phyloP scores from a whole-genome alignment of 2,113 vertebrate species.

The Neodon shergylaensis region DNA sequence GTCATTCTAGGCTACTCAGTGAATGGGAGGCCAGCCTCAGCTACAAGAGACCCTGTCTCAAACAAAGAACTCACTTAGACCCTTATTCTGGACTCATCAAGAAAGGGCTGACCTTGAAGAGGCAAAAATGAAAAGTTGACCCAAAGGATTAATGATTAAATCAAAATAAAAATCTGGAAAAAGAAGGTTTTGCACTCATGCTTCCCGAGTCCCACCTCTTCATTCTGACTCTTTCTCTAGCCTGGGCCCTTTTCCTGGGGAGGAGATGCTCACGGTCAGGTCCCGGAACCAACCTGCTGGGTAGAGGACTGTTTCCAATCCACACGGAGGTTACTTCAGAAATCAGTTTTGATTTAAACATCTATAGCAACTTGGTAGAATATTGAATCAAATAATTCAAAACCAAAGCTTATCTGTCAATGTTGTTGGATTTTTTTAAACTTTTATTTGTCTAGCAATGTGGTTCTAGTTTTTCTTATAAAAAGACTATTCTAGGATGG shows the following conservation, averaged over 20 bases:
- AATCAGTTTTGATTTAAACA: not conserved
- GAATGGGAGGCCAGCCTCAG: not conserved
- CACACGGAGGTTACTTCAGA: not conserved
- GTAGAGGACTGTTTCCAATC: not conserved
- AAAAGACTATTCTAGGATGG: not conserved
- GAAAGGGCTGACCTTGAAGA: not conserved
- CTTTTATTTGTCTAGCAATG: not conserved
- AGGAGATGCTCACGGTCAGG: not conserved
- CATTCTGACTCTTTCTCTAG: not conserved
- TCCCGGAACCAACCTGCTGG: no score
- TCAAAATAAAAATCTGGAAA: not conserved
- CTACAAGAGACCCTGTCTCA: not conserved
- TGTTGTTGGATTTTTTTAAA: not conserved
- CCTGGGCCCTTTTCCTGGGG: not conserved
- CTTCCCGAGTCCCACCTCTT: not conserved
- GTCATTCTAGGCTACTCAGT: not conserved
- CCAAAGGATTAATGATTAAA: not conserved
- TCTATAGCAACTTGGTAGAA: not conserved
- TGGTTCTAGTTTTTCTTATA: not conserved
- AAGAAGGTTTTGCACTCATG: not conserved
- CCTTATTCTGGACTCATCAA: not conserved
- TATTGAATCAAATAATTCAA: conserved; percentile 34
- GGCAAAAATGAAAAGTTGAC: not conserved
- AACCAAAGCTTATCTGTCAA: not conserved
- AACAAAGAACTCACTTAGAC: not conserved